Evolutionary conservation across 2,888 invertebrate genomes (phyloP), one percentile per base, ranked within the genome.

Genomic region (Unio delphinus): DNA sequence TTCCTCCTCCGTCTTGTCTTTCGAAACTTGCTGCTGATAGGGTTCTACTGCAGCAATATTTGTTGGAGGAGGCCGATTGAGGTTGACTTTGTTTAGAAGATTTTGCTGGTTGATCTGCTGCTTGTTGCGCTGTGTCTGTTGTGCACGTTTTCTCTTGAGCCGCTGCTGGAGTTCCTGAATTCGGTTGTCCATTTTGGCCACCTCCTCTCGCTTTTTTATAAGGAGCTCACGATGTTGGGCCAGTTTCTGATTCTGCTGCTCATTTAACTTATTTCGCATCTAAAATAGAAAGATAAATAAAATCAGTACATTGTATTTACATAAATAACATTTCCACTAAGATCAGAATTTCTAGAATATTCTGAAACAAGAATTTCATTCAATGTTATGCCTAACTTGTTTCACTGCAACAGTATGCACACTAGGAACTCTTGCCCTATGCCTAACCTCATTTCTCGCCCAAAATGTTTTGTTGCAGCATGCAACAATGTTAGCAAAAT

Each of bases 221-320:
- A 98, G 91, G 61, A 96, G 95, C 85, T 97, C 95, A 75, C 96
- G 92, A 90, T 98, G 97, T 83, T 95, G 94, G 78, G 95, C 94
- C 82, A 98, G 92, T 84, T 96, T 93, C 80, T 94, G 95, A 92
- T 95, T 97, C 91, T 96, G 97, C 90, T 98, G 96, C 90, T 97
- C 95, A 91, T 97, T 96, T 91, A 98, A 92, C 91, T 97, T 97
- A 92, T 97, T 98, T 75, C 97, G 96, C 90, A 97, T 96, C 97
- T 98, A 92, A 20, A 92, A 92, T 55, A 34, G 6, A 64, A 67
- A 67, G 56, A 65, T 61, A 59, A 4, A 64, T 7, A 15, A 45
- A 30, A 30, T 54, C 17, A 62, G n/a, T 34, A 4, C 15, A 58
- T 23, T 54, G 60, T 66, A 8, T 45, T 45, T 55, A 30, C 34